Base-by-base conservation (phyloP, 1,140 invertebrate species). In the Diachasma alloeum region DNA sequence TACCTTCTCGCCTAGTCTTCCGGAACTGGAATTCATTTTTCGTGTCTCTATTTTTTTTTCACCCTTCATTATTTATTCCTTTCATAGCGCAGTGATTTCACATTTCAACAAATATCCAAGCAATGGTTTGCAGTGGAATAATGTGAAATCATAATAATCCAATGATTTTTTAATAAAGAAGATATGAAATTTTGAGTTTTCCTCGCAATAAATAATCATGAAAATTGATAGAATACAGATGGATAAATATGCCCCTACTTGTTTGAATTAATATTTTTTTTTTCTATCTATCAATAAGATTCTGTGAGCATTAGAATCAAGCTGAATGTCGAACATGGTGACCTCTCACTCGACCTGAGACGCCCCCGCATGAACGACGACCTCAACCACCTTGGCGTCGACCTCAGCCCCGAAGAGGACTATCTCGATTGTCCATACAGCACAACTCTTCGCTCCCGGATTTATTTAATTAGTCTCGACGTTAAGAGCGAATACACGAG, bases 241-340 rank as follows among this genome's bases (percentile, higher is more conserved):
- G 48, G n/a, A 53, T 9, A 70, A 22, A 63, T 44, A 39, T 78
- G 77, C 78, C 80, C 77, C 77, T 80, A 74, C 83, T 86, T 85
- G 80, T 83, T 88, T 31, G 84, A 85, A 87, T n/a, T n/a, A 87
- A 53, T 88, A 87, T 88, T 87, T 86, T 87, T 88, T 88, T n/a
- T n/a, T n/a, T n/a, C n/a, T n/a, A n/a, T n/a, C n/a, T n/a, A n/a
- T n/a, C n/a, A n/a, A n/a, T n/a, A n/a, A n/a, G 9, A 19, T 15
- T 56, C 1, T 15, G 19, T 13, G 39, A 42, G 17, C 48, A 24
- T 59, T 22, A 3, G 19, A 73, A 63, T 66, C 22, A 48, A 19
- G 48, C 19, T 56, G 36, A 39, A 68, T 17, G 72, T 72, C 10
- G 53, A 63, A 8, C 79, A 80, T 72, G 77, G 72, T 83, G 82